A percentile compares a stretch with the other conserved stretches of the same genome.
Conservation (phyloP, 2,888 invertebrate genomes). For the Oscheius sp. region DNA sequence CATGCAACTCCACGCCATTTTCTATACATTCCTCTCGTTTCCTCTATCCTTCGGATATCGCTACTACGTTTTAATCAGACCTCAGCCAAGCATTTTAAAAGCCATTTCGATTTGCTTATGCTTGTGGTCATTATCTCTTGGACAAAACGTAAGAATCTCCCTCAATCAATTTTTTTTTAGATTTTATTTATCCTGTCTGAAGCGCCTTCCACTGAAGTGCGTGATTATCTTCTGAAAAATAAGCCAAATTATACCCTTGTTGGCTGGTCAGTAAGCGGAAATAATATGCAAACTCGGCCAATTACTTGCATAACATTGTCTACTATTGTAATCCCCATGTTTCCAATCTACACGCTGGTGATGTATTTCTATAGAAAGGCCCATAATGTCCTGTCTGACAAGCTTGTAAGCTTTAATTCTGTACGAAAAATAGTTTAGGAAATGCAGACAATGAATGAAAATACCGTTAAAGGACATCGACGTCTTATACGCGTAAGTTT, state of each 20-base stretch:
- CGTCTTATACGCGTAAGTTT: slow-evolving; percentile 22
- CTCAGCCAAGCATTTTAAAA: slow-evolving; percentile 34
- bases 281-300: slow-evolving; percentile 51
- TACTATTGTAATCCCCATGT: slow-evolving; percentile 58
- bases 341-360: slow-evolving; percentile 53
- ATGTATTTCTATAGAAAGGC: slow-evolving; percentile 52
- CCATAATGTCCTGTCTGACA: slow-evolving; percentile 33
- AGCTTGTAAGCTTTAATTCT: slow-evolving; percentile 19
- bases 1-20: slow-evolving; percentile 46
- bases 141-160: slow-evolving; percentile 56
- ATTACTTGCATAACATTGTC: slow-evolving; percentile 51
- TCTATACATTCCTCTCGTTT: slow-evolving; percentile 57
- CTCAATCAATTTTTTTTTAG: slow-evolving; percentile 42
- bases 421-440: background rate
- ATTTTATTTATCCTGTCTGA: slow-evolving; percentile 57
- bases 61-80: slow-evolving; percentile 54
- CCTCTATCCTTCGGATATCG: slow-evolving; percentile 59
- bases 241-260: slow-evolving; percentile 38
- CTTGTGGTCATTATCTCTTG: slow-evolving; percentile 47
- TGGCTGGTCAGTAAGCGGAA: slow-evolving; percentile 44
- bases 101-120: slow-evolving; percentile 42
- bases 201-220: slow-evolving; percentile 42
- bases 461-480: slow-evolving; percentile 15
- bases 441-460: slow-evolving; percentile 13
- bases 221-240: slow-evolving; percentile 34